phyloP scores from a whole-genome alignment of 2,888 invertebrate genomes.

The Acleris sparsana region DNA sequence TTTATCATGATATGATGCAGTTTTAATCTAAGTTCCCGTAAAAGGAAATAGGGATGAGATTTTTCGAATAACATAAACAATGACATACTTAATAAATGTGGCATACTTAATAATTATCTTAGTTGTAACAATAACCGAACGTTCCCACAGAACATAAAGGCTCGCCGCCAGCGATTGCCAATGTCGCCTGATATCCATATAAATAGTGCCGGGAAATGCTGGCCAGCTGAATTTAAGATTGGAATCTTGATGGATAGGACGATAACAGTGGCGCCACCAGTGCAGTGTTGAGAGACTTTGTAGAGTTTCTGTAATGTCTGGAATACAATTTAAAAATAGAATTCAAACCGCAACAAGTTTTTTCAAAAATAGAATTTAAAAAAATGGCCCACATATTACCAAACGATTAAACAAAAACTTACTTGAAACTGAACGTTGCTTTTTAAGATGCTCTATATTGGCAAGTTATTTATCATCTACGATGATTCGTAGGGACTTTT shows the following conservation, averaged over 20 bases:
- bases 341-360: no score
- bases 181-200: conserved; percentile 62
- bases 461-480: no score
- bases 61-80: no score
- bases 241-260: conserved; percentile 69
- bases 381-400: no score
- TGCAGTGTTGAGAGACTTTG: conserved; percentile 42
- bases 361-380: no score
- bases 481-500: no score
- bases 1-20: no score
- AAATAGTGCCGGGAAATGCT: conserved; percentile 61
- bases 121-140: neutral
- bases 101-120: no score
- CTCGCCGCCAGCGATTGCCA: conserved; percentile 46
- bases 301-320: conserved; percentile 6
- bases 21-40: no score
- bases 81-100: no score
- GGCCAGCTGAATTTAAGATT: conserved; percentile 66
- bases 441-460: neutral
- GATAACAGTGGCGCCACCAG: conserved; percentile 54
- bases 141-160: conserved; percentile 33
- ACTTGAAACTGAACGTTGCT: neutral
- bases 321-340: neutral
- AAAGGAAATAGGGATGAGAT: no score
- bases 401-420: neutral